Percentiles rank a stretch among this genome's conserved stretches.
phyloP scores from a whole-genome alignment of 2,113 vertebrate genomes.

The Myiopsitta monachus region DNA sequence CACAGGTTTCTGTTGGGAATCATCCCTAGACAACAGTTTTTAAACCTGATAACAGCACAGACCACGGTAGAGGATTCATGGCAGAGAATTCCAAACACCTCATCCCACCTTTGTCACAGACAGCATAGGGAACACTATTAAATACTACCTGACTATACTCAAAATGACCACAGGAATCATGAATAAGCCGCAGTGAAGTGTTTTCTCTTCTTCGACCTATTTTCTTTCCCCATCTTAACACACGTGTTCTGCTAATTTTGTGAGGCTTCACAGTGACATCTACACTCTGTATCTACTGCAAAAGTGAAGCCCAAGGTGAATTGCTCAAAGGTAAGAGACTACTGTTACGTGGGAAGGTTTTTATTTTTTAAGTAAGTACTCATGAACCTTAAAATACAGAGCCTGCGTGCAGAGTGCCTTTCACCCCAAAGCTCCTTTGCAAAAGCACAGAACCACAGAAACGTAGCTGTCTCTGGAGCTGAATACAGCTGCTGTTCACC shows the following conservation, averaged over 20 bases:
- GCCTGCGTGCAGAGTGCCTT: background rate
- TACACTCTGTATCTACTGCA: background rate
- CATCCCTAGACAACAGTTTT: background rate
- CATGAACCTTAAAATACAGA: background rate
- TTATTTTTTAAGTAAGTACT: background rate
- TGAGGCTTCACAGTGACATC: background rate
- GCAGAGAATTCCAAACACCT: background rate
- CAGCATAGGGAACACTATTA: background rate
- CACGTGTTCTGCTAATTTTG: background rate
- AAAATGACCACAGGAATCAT: background rate
- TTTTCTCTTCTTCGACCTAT: background rate
- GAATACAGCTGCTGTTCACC: background rate
- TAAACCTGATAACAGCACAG: background rate
- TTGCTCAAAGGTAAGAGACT: background rate
- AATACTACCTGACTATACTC: background rate
- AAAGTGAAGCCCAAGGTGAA: background rate
- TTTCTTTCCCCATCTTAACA: background rate
- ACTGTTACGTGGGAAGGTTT: background rate
- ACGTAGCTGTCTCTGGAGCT: background rate
- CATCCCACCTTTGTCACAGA: background rate
- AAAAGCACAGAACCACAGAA: background rate
- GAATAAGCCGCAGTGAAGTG: background rate
- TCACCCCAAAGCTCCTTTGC: background rate
- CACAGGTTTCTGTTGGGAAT: background rate
- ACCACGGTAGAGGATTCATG: background rate